These are phyloP conservation scores for Eleutherodactylus coqui DNA, from an alignment of 2,797 vertebrate genomes.

Conservation along the genomic window DNA sequence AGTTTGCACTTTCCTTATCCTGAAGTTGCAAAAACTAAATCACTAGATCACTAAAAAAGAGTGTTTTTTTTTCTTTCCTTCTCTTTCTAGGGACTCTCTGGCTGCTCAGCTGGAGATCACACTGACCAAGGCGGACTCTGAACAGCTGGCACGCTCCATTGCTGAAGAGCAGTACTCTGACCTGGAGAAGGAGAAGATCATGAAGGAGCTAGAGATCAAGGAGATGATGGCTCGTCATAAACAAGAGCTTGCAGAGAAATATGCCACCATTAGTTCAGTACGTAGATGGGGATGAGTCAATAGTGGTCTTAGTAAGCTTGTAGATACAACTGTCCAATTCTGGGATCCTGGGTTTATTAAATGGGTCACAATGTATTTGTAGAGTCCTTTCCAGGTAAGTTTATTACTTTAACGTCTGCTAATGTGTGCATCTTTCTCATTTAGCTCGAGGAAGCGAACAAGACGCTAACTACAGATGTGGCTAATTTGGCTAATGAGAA, in stretches of 20 bases:
- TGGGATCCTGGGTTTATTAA: too few relatives aligned
- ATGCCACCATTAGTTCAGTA: conserved; percentile 92
- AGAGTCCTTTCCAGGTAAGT: too few relatives aligned
- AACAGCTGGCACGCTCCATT: conserved; percentile 93
- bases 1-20: neutral
- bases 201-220: conserved; percentile 97
- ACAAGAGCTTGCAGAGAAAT: conserved; percentile 92
- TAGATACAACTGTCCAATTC: too few relatives aligned
- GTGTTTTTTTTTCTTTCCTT: neutral
- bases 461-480: conserved; percentile 93
- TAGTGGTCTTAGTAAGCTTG: neutral
- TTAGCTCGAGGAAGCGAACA: conserved; percentile 95
- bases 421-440: neutral
- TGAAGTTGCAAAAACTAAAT: too few relatives aligned
- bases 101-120: conserved; percentile 89
- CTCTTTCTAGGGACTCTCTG: conserved; percentile 85
- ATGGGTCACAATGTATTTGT: too few relatives aligned
- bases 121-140: conserved; percentile 92
- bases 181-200: conserved; percentile 97
- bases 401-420: neutral
- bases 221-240: conserved; percentile 94
- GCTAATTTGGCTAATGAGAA: conserved; percentile 95
- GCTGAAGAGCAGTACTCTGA: conserved; percentile 95
- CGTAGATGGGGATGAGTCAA: conserved; percentile 68
- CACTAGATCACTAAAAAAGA: neutral